Conservation (phyloP, 2,797 vertebrate genomes). For the Crocodylus rhombifer region DNA sequence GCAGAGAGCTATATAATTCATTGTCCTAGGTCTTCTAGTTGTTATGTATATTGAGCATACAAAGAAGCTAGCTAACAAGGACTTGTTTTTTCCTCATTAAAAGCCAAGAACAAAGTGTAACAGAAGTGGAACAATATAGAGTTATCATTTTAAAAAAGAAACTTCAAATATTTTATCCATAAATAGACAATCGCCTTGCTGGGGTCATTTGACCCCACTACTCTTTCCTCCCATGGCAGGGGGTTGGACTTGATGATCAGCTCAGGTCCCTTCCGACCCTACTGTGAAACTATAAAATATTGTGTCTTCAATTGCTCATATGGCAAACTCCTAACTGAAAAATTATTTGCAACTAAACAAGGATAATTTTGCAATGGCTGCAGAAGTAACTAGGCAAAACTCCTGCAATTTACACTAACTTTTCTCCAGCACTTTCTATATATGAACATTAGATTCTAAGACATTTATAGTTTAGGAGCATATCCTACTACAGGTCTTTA, state of each 20-base stretch:
- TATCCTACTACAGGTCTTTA: constrained; percentile 6
- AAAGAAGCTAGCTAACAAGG: background rate
- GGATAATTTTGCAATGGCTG: constrained; percentile 18
- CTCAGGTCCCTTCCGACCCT: too few relatives aligned
- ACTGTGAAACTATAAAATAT: too few relatives aligned
- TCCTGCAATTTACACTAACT: constrained; percentile 39
- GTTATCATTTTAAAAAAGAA: constrained; percentile 32
- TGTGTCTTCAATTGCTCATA: too few relatives aligned
- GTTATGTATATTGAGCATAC: fast-evolving
- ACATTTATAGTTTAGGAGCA: background rate
- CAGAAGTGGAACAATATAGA: background rate
- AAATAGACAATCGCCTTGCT: background rate
- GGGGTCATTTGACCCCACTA: too few relatives aligned
- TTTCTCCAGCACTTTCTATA: background rate
- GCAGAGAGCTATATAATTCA: background rate
- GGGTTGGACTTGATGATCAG: too few relatives aligned
- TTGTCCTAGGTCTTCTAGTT: background rate
- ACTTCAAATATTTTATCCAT: constrained; percentile 5
- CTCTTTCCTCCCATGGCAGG: too few relatives aligned
- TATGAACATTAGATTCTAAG: background rate
- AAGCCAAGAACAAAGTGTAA: background rate
- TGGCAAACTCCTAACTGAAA: too few relatives aligned
- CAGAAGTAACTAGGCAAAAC: constrained; percentile 47
- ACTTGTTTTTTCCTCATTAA: background rate
- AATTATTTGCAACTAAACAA: background rate